phyloP scores from a whole-genome alignment of 2,113 vertebrate species.

The Phodopus roborovskii region DNA sequence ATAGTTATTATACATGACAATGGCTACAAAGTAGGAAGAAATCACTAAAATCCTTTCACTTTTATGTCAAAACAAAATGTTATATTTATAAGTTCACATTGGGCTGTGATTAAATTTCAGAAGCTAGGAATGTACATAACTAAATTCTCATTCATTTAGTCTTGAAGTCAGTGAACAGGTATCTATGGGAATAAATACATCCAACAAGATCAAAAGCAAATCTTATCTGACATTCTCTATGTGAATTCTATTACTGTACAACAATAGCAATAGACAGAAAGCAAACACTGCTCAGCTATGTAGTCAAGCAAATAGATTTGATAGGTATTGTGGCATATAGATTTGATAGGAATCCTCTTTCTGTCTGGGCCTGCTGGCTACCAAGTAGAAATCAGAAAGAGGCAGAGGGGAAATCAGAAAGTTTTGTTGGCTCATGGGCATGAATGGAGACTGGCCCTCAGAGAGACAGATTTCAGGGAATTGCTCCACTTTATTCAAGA shows the following conservation, averaged over 20 bases:
- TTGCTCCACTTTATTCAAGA: too few relatives aligned
- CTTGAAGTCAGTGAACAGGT: conserved; percentile 41
- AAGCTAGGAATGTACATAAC: conserved; percentile 43
- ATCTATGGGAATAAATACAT: conserved; percentile 59
- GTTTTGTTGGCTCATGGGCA: too few relatives aligned
- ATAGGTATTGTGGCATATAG: background rate
- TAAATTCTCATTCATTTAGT: conserved; percentile 65
- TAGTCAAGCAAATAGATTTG: background rate
- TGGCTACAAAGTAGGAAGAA: conserved; percentile 57
- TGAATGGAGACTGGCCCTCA: too few relatives aligned
- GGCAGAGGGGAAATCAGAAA: too few relatives aligned
- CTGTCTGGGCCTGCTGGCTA: too few relatives aligned
- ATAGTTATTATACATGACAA: conserved; percentile 70
- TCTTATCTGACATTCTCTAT: conserved; percentile 36
- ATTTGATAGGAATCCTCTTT: too few relatives aligned
- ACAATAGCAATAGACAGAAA: background rate
- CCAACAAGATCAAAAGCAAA: conserved; percentile 21
- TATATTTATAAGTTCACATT: conserved; percentile 47
- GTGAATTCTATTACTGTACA: conserved; percentile 18
- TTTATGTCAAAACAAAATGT: conserved; percentile 76
- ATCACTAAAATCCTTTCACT: conserved; percentile 65
- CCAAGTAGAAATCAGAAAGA: too few relatives aligned
- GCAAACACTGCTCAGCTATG: background rate
- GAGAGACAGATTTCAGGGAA: too few relatives aligned
- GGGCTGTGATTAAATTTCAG: conserved; percentile 63